Percentiles rank a stretch among this genome's conserved stretches.
Conservation (phyloP, 2,888 invertebrate species). For the Lissocephala sabroskyi region DNA sequence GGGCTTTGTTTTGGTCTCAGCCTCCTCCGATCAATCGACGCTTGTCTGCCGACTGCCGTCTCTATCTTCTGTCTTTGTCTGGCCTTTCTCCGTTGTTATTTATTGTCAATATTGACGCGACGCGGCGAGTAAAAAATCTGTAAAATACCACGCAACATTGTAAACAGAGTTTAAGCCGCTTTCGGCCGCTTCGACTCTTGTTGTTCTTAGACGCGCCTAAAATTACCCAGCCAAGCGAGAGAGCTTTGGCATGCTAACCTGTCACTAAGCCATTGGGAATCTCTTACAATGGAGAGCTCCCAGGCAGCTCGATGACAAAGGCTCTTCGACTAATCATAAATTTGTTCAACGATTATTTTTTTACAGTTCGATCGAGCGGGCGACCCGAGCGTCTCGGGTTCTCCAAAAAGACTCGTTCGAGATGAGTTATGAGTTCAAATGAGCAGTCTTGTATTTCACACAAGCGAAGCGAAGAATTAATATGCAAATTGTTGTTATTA, state of each 20-base stretch:
- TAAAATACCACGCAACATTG: constrained; percentile 64
- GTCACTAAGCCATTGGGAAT: constrained; percentile 45
- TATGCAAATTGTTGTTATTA: constrained; percentile 54
- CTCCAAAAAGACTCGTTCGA: too few relatives aligned
- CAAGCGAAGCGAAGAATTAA: constrained; percentile 39
- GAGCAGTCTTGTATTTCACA: constrained; percentile 3
- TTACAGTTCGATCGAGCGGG: too few relatives aligned
- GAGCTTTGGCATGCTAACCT: constrained; percentile 23
- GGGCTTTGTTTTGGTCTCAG: constrained; percentile 1
- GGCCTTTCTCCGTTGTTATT: constrained; percentile 35
- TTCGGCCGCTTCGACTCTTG: constrained; percentile 23
- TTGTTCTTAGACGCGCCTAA: constrained; percentile 42
- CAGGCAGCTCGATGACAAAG: constrained; percentile 18
- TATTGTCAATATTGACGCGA: constrained; percentile 63
- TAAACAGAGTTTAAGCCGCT: constrained; percentile 64
- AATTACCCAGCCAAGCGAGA: constrained; percentile 26
- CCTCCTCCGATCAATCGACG: constrained; percentile 1
- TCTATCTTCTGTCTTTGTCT: neutral
- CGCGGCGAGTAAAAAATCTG: constrained; percentile 35
- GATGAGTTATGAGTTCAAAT: constrained; percentile 11
- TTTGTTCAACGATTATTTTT: constrained; percentile 55
- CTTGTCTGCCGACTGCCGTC: too few relatives aligned
- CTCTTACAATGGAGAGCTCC: constrained; percentile 4
- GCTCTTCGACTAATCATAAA: constrained; percentile 54
- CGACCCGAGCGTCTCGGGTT: too few relatives aligned